These are phyloP conservation scores for Polyergus mexicanus DNA, from an alignment of 1,140 invertebrate genomes.

Conservation along the genomic window DNA sequence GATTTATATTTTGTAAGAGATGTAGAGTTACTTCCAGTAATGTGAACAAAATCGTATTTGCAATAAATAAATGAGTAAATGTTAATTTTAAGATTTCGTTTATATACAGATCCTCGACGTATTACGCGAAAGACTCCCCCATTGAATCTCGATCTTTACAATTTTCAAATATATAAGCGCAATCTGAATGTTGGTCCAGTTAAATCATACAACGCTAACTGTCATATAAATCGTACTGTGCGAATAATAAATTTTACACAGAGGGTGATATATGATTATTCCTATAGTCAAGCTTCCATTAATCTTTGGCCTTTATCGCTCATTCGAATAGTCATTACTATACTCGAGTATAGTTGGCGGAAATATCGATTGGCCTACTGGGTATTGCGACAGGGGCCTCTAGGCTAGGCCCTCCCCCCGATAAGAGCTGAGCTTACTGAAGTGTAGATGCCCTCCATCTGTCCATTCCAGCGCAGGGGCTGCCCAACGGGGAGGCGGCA, in stretches of 20 bases:
- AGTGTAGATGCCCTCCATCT: constrained; percentile 90
- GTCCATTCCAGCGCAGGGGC: constrained; percentile 94
- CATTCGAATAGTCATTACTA: constrained; percentile 31
- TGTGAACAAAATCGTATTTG: background rate
- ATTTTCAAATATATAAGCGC: background rate
- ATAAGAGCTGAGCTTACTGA: constrained; percentile 87
- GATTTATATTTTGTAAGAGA: background rate
- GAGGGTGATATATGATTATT: constrained; percentile 3
- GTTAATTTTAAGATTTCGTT: background rate
- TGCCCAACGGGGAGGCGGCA: constrained; percentile 95
- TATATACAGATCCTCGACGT: background rate
- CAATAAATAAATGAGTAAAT: background rate
- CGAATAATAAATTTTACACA: background rate
- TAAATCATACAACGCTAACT: background rate
- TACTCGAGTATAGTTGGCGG: constrained; percentile 2
- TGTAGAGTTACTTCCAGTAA: background rate
- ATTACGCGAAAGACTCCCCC: background rate
- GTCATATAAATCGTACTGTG: background rate
- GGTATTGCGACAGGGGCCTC: constrained; percentile 79
- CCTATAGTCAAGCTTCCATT: constrained; percentile 35
- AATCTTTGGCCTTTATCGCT: constrained; percentile 47
- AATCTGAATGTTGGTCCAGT: background rate
- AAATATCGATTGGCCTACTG: constrained; percentile 64
- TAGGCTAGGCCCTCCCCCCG: constrained; percentile 80
- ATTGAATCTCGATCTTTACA: background rate